Base-by-base conservation (phyloP, 2,113 vertebrate species). In the Menidia beryllina region DNA sequence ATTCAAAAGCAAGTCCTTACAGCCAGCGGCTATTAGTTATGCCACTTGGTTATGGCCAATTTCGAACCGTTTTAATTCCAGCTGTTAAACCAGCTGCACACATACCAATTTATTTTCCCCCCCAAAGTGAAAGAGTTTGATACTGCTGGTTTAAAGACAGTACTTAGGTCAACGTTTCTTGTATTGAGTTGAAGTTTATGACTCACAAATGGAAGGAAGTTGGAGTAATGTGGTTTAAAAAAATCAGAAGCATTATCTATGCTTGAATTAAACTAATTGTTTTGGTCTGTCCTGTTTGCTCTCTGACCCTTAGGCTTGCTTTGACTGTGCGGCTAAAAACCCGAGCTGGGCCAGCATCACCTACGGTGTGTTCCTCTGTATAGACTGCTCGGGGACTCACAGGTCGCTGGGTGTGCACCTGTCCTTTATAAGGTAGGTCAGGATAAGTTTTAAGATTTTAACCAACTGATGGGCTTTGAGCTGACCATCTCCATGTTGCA, bases 291-390 rank as follows among this genome's bases (percentile, higher is more conserved):
- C 2, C 12, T 26, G 0, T 65, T 21, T 66, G 30, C 43, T 75
- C 7, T 54, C 14, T 72, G 27, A 45, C 23, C 24, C 6, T 20
- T 50, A 99, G 98, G 89, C 91, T 1, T 99, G 98, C 71, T 99
- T 99, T 77, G 97, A 99, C 79, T 99, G 98, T 0, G 91, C 94
- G 13, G 93, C 95, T 0, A 99, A 99, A 82, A 98, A 98, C 61
- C 97, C 98, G 45, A 98, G 97, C 87, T 99, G 98, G 98, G 96
- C 97, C 1, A 99, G 98, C 89, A 94, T 99, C 84, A 98, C 97
- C 1, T 96, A 98, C 0, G 97, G 98, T 9, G 97, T 99, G 17
- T 98, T 99, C 19, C 91, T 99, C 0, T 99, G 98, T 53, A 99
- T 99, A 4, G 98, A 98, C 24, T 99, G 98, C 80, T 99, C 97